phyloP scores from a whole-genome alignment of 2,113 vertebrate species.

The Agelaius phoeniceus region DNA sequence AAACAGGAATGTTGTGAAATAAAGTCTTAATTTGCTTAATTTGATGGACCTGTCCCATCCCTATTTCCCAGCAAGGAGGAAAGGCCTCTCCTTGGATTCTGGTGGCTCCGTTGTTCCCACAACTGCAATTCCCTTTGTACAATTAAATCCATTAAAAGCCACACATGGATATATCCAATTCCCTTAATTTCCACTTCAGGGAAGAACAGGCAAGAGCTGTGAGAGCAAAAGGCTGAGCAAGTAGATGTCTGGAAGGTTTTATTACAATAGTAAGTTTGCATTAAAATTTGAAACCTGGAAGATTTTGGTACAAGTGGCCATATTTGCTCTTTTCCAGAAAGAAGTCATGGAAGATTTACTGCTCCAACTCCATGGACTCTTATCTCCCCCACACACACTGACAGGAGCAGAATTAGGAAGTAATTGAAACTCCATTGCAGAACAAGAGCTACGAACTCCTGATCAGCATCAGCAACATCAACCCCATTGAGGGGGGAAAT shows the following conservation, averaged over 20 bases:
- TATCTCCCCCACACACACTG: background rate
- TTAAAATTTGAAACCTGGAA: background rate
- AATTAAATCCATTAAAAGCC: background rate
- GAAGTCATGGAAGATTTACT: slow-evolving; percentile 12
- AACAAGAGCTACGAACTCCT: background rate
- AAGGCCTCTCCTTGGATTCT: background rate
- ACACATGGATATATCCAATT: background rate
- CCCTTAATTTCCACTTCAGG: background rate
- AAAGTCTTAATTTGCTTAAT: background rate
- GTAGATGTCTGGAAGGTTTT: background rate
- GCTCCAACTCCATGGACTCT: background rate
- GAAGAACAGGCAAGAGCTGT: background rate
- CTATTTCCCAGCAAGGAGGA: background rate
- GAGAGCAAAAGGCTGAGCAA: background rate
- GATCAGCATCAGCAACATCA: background rate
- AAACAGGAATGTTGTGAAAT: background rate
- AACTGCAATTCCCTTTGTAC: background rate
- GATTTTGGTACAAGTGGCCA: background rate
- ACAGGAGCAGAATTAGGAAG: background rate
- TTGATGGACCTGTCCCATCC: background rate
- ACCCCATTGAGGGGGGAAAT: background rate
- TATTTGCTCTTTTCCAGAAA: background rate
- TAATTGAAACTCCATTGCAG: background rate
- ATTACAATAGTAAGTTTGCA: background rate
- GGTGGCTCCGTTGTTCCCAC: accelerated